Percentiles rank a stretch among this genome's conserved stretches.
Evolutionary conservation across 2,888 invertebrate genomes (phyloP).

Genomic region (Temnothorax ravouxi): DNA sequence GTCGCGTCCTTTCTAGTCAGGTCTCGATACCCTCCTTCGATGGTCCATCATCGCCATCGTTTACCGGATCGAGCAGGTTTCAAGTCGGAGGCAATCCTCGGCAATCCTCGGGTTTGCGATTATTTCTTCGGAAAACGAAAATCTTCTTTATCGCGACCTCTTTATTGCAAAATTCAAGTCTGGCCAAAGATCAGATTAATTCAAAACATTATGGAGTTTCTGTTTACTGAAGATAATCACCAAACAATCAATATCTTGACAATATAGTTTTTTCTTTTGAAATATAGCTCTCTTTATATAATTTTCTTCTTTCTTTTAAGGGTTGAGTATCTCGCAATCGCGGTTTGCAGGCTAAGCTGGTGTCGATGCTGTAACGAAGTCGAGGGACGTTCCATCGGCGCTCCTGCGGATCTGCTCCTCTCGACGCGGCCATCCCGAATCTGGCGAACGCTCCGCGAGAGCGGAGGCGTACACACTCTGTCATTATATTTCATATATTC

Average conservation of each 20-base stretch:
- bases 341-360: neutral
- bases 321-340: neutral
- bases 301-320: neutral
- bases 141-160: neutral
- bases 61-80: neutral
- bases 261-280: neutral
- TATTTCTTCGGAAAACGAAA: neutral
- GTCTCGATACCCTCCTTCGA: constrained; percentile 30
- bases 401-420: constrained; percentile 25
- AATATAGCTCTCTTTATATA: neutral
- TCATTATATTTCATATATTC: constrained; percentile 86
- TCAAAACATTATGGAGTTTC: neutral
- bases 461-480: constrained; percentile 76
- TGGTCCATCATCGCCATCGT: constrained; percentile 5
- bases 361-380: constrained; percentile 23
- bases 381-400: neutral
- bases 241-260: neutral
- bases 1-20: constrained; percentile 32
- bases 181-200: neutral
- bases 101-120: neutral
- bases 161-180: neutral
- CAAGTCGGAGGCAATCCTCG: neutral
- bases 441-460: constrained; percentile 52
- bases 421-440: constrained; percentile 31
- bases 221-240: neutral